Percentiles rank a stretch among this genome's conserved stretches.
Evolutionary conservation across 2,888 invertebrate genomes (phyloP).

Genomic region (Tetrapedia diversipes): DNA sequence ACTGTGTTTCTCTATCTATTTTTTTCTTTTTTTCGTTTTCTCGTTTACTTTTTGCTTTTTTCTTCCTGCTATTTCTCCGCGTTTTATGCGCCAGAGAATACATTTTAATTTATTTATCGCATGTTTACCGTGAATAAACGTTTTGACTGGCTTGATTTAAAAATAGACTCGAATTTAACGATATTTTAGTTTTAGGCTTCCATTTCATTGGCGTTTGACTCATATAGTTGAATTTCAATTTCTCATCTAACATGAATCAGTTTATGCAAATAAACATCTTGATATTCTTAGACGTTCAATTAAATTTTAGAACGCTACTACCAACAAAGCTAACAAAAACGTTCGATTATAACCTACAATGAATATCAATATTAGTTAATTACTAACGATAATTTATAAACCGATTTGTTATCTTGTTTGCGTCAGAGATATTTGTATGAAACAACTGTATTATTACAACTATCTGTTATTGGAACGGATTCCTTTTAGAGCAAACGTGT

Average conservation of each 20-base stretch:
- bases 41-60: neutral
- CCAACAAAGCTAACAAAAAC: neutral
- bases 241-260: neutral
- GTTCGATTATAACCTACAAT: slow-evolving; percentile 10
- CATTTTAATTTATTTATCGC: slow-evolving; percentile 7
- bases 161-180: slow-evolving; percentile 19
- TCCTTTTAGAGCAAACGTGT: neutral
- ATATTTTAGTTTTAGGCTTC: slow-evolving; percentile 21
- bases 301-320: slow-evolving; percentile 19
- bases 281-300: slow-evolving; percentile 1
- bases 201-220: slow-evolving; percentile 8
- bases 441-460: neutral
- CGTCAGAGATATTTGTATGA: neutral
- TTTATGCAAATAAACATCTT: slow-evolving; percentile 37
- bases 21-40: no score
- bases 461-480: neutral
- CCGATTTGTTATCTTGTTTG: slow-evolving; percentile 7
- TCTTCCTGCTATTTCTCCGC: neutral
- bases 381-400: slow-evolving; percentile 7
- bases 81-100: neutral
- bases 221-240: slow-evolving; percentile 3
- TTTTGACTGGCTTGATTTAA: slow-evolving; percentile 15
- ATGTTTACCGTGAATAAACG: neutral
- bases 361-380: slow-evolving; percentile 14
- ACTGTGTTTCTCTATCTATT: neutral